Evolutionary conservation across 2,888 invertebrate genomes (phyloP).

Genomic region (Mythimna vitellina): DNA sequence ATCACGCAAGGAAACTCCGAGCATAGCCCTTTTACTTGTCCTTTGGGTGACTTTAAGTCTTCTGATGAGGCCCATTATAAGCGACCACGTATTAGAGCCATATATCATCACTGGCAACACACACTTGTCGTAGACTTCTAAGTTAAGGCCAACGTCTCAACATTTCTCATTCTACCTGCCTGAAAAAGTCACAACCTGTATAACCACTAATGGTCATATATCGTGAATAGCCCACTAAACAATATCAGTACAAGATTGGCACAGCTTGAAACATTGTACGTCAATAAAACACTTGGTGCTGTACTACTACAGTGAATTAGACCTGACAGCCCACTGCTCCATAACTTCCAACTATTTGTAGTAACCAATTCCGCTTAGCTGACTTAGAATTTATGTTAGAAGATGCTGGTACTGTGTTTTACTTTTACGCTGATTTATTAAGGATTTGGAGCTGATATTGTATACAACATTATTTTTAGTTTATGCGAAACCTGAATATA

Average conservation of each 20-base stretch:
- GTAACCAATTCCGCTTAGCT: constrained; percentile 58
- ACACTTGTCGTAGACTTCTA: not conserved
- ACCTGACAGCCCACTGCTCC: constrained; percentile 48
- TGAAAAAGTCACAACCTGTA: not conserved
- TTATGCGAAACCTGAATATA: no score
- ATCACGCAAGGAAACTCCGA: no score
- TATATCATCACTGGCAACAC: no score
- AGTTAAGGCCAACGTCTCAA: not conserved
- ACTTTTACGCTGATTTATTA: constrained; percentile 44
- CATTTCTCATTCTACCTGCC: not conserved
- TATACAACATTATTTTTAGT: no score
- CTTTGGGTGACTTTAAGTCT: no score
- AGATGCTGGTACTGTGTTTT: constrained; percentile 43
- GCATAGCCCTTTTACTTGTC: no score
- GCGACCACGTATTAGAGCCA: no score
- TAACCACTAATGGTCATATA: constrained; percentile 4
- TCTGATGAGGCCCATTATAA: no score
- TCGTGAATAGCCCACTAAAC: constrained; percentile 37
- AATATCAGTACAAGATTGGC: constrained; percentile 52
- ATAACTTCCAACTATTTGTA: constrained; percentile 59
- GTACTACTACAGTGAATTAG: constrained; percentile 52
- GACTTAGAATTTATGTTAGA: constrained; percentile 57
- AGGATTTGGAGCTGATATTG: constrained; percentile 22
- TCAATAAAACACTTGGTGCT: constrained; percentile 53
- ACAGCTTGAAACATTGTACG: constrained; percentile 51